Conservation (phyloP, 2,888 invertebrate genomes). For the Eutolmus rufibarbis region DNA sequence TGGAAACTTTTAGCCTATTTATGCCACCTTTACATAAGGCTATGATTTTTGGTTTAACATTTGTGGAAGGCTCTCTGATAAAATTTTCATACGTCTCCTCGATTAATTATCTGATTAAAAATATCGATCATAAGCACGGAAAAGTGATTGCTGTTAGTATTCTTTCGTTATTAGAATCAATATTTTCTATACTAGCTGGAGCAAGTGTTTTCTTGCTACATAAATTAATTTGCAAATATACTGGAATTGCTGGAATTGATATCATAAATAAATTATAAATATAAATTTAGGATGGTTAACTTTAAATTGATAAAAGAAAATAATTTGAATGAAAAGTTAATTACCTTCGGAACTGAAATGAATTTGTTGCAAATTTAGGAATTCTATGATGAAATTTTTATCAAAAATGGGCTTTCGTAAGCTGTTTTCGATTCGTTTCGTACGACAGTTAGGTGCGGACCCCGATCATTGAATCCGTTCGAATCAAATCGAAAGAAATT, state of each 20-base stretch:
- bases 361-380: no score
- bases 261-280: background rate
- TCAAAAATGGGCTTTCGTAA: no score
- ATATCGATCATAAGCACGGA: background rate
- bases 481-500: no score
- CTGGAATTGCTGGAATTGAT: background rate
- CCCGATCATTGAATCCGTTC: no score
- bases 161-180: background rate
- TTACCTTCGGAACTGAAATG: no score
- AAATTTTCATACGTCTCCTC: background rate
- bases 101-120: background rate
- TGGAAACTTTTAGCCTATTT: background rate
- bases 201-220: background rate
- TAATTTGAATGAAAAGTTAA: no score
- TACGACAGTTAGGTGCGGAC: no score
- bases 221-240: background rate
- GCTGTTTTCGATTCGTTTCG: no score
- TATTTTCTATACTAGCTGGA: background rate
- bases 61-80: background rate
- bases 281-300: no score
- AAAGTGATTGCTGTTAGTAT: background rate
- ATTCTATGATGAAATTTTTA: no score
- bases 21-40: background rate
- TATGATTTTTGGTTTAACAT: background rate
- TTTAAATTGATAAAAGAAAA: no score